A percentile compares a stretch with the other conserved stretches of the same genome.
Evolutionary conservation across 2,113 vertebrate genomes (phyloP).

Genomic region (Anguilla japonica): DNA sequence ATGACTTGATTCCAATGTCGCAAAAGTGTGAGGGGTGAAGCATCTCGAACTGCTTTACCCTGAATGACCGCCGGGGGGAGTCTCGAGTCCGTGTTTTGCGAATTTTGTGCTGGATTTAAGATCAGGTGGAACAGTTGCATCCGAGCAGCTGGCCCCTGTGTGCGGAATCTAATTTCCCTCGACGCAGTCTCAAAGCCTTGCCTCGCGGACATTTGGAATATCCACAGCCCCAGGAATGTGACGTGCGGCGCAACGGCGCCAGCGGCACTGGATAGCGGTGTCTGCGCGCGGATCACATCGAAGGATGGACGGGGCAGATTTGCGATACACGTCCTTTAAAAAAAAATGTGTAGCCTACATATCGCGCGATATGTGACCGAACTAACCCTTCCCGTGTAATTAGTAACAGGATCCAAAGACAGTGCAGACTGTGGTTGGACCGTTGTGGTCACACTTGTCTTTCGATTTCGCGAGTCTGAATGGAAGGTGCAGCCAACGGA

Average conservation of each 20-base stretch:
- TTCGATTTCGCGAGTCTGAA: constrained; percentile 4
- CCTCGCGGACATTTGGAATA: background rate
- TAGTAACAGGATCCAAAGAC: constrained; percentile 6
- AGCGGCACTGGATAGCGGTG: background rate
- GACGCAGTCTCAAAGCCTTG: background rate
- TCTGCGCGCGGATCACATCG: background rate
- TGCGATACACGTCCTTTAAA: background rate
- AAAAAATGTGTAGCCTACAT: background rate
- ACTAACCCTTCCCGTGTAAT: background rate
- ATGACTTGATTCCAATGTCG: background rate
- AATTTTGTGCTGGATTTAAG: background rate
- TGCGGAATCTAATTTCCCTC: background rate
- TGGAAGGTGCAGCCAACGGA: constrained; percentile 37
- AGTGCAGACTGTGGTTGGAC: background rate
- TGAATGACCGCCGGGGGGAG: constrained; percentile 5
- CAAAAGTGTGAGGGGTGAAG: background rate
- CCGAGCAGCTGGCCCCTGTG: background rate
- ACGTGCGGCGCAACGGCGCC: background rate
- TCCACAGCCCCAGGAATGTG: background rate
- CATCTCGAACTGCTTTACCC: background rate
- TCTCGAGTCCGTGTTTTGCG: background rate
- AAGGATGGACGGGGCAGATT: background rate
- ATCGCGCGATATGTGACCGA: background rate
- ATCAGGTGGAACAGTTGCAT: background rate
- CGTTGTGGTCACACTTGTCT: background rate